A percentile compares a stretch with the other conserved stretches of the same genome.
These are phyloP conservation scores for Perodicticus potto DNA, from an alignment of 2,797 vertebrate genomes.

Conservation along the genomic window DNA sequence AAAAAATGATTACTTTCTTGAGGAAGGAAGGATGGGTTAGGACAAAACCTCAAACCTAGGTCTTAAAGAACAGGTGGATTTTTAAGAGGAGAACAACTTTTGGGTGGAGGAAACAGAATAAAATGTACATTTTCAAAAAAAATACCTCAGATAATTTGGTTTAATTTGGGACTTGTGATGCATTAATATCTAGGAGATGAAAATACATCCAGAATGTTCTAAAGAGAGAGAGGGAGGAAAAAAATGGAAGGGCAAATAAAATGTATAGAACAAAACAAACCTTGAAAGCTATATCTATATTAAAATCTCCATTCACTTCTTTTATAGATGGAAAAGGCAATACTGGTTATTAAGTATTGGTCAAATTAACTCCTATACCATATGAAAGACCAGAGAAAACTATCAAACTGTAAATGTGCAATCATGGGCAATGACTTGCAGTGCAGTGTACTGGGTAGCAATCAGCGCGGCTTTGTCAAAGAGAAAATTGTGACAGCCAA, in stretches of 20 bases:
- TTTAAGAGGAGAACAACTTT: neutral
- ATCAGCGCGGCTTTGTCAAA: conserved; percentile 42
- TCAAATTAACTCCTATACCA: neutral
- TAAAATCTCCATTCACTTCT: neutral
- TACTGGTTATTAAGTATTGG: neutral
- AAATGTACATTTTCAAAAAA: neutral
- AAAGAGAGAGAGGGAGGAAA: neutral
- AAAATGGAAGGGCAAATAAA: neutral
- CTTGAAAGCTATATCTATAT: neutral
- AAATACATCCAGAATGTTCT: neutral
- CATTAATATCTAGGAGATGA: neutral
- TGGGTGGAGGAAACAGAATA: neutral
- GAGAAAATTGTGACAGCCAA: neutral
- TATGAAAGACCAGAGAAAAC: neutral
- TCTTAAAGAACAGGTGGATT: neutral
- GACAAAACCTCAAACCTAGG: neutral
- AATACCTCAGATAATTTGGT: neutral
- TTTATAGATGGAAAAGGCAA: neutral
- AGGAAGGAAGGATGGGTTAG: neutral
- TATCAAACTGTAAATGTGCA: neutral
- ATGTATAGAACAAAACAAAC: neutral
- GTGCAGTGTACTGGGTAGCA: neutral
- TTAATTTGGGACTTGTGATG: neutral
- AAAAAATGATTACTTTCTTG: neutral
- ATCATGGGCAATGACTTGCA: neutral